Percentiles rank a stretch among this genome's conserved stretches.
phyloP scores from a whole-genome alignment of 2,797 vertebrate genomes.

The Falco rusticolus region DNA sequence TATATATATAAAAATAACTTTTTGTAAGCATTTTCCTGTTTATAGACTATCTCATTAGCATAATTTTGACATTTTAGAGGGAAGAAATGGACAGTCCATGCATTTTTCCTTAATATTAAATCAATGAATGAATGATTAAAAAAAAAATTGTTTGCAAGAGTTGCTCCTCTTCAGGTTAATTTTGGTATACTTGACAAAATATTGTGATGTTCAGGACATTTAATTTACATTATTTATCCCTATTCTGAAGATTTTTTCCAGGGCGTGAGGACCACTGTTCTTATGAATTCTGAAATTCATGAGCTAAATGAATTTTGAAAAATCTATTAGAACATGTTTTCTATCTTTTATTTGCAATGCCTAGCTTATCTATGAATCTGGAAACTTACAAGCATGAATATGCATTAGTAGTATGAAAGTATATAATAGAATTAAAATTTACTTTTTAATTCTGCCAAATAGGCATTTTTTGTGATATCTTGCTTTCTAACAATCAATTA shows the following conservation, averaged over 20 bases:
- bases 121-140: neutral
- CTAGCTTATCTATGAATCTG: neutral
- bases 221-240: neutral
- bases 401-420: neutral
- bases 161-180: neutral
- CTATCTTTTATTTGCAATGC: neutral
- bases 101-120: neutral
- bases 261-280: neutral
- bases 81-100: neutral
- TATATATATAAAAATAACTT: neutral
- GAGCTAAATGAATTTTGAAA: neutral
- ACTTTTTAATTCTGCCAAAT: neutral
- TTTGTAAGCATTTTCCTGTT: neutral
- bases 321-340: neutral
- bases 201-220: neutral
- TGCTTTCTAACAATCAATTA: neutral
- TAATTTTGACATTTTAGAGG: neutral
- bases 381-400: neutral
- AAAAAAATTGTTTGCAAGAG: neutral
- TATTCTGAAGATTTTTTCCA: neutral
- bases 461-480: neutral
- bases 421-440: neutral
- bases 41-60: neutral
- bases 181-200: neutral
- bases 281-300: neutral